These are phyloP conservation scores for Dendrolimus punctatus DNA, from an alignment of 1,140 invertebrate species.

Conservation along the genomic window DNA sequence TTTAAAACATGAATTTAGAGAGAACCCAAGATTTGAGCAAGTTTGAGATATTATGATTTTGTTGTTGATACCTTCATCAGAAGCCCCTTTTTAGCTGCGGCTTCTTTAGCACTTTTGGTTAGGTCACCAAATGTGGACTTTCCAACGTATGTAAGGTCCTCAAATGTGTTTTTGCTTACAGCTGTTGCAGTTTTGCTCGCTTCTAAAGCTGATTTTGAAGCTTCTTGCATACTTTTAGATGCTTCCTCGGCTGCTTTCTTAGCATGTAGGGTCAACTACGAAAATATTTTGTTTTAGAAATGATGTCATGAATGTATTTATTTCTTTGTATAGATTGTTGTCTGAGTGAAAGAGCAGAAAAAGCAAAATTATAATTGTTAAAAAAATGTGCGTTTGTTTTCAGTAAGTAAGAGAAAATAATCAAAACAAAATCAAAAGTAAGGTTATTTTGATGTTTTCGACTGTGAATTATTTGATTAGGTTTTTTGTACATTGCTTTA, in stretches of 20 bases:
- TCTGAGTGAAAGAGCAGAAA: too few species aligned
- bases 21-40: not conserved
- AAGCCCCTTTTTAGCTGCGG: conserved; percentile 87
- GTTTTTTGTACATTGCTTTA: too few species aligned
- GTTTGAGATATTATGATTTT: not conserved
- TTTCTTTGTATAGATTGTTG: too few species aligned
- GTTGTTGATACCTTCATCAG: conserved; percentile 76
- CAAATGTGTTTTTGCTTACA: conserved; percentile 89
- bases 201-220: conserved; percentile 87
- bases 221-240: conserved; percentile 84
- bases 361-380: too few species aligned
- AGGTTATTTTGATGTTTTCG: too few species aligned
- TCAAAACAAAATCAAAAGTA: too few species aligned
- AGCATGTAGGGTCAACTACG: conserved; percentile 86
- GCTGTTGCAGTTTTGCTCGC: conserved; percentile 90
- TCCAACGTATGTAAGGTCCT: conserved; percentile 89
- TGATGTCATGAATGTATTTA: too few species aligned
- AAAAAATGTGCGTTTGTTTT: too few species aligned
- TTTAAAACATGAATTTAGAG: too few species aligned
- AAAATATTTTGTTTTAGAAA: not conserved
- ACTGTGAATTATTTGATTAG: too few species aligned
- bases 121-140: conserved; percentile 90
- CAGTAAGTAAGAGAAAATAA: too few species aligned
- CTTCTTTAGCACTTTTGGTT: conserved; percentile 93
- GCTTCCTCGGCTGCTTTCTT: conserved; percentile 92